Evolutionary conservation across 2,113 vertebrate genomes (phyloP).

Genomic region (Amazona guildingii): DNA sequence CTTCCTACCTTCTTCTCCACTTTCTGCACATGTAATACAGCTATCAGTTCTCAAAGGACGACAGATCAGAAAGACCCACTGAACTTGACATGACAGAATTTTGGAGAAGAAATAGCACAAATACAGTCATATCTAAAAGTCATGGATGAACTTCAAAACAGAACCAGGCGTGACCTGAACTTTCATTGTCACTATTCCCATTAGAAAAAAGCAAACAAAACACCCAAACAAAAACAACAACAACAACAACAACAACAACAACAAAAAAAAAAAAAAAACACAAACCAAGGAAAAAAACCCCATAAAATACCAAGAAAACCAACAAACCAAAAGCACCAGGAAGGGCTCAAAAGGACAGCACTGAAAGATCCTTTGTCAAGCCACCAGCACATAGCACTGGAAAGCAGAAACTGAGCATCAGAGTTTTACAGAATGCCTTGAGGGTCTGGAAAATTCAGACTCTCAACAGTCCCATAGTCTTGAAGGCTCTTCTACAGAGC

Average conservation of each 20-base stretch:
- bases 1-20: background rate
- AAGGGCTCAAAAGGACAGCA: background rate
- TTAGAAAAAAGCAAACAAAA: background rate
- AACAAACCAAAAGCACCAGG: background rate
- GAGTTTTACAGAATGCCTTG: background rate
- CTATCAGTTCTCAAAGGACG: background rate
- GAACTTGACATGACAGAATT: background rate
- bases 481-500: background rate
- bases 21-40: background rate
- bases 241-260: no score
- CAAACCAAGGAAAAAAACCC: no score
- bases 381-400: background rate
- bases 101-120: background rate
- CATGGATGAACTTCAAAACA: background rate
- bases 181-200: background rate
- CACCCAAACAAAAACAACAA: background rate
- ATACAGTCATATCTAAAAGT: background rate
- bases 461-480: background rate
- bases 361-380: background rate
- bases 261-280: background rate
- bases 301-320: background rate
- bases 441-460: background rate
- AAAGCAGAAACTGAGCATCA: background rate
- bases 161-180: background rate
- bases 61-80: background rate